A percentile compares a stretch with the other conserved stretches of the same genome.
phyloP scores from a whole-genome alignment of 2,797 vertebrate genomes.

The Lacerta bilineata region DNA sequence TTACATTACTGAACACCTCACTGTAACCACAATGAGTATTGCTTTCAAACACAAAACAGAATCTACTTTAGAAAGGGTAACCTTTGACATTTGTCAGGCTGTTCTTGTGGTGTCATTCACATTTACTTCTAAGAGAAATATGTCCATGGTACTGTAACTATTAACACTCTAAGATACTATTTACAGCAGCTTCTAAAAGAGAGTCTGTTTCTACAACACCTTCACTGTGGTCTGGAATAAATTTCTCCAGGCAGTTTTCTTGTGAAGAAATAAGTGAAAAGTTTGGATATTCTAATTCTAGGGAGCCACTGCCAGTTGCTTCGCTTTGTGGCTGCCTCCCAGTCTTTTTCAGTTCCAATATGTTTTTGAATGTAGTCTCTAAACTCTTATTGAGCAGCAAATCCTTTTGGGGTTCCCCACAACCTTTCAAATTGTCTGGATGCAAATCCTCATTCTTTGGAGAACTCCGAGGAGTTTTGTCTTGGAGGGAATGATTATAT shows the following conservation, averaged over 20 bases:
- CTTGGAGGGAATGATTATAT: slow-evolving; percentile 79
- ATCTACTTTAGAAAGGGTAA: slow-evolving; percentile 80
- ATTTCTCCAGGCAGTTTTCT: slow-evolving; percentile 85
- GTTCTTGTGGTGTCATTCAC: slow-evolving; percentile 80
- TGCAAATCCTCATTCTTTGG: slow-evolving; percentile 81
- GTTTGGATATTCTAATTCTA: slow-evolving; percentile 81
- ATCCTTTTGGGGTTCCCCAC: slow-evolving; percentile 77
- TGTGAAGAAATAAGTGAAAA: slow-evolving; percentile 82
- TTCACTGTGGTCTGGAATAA: slow-evolving; percentile 85
- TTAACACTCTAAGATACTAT: slow-evolving; percentile 99
- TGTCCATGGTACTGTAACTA: slow-evolving; percentile 77
- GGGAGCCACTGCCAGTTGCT: slow-evolving; percentile 68
- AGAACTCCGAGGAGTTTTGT: slow-evolving; percentile 79
- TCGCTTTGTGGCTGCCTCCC: slow-evolving; percentile 82
- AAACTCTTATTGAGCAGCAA: slow-evolving; percentile 83
- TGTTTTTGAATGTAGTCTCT: slow-evolving; percentile 88
- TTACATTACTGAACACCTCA: slow-evolving; percentile 76
- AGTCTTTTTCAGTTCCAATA: slow-evolving; percentile 89
- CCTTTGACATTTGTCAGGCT: slow-evolving; percentile 81
- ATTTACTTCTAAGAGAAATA: slow-evolving; percentile 79
- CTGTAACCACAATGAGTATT: slow-evolving; percentile 82
- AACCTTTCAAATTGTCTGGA: slow-evolving; percentile 77
- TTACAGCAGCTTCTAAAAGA: slow-evolving; percentile 98
- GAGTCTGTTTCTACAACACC: slow-evolving; percentile 92
- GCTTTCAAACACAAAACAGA: slow-evolving; percentile 83